Percentiles rank a stretch among this genome's conserved stretches.
Conservation (phyloP, 2,888 invertebrate species). For the Minunthozetes semirufus region DNA sequence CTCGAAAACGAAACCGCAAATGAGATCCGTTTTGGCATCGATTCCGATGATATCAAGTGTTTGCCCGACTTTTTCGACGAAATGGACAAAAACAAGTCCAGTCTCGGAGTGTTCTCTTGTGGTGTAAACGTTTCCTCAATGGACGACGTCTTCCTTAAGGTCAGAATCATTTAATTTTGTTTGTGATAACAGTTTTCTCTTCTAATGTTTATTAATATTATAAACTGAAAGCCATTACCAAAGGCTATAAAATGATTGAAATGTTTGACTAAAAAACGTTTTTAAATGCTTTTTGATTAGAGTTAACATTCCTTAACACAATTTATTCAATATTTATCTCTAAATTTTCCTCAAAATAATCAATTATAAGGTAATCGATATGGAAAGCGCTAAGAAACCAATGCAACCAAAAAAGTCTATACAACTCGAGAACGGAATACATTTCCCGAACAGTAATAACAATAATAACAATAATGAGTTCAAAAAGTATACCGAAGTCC, state of each 20-base stretch:
- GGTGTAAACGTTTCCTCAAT: slow-evolving; percentile 78
- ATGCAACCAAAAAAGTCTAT: neutral
- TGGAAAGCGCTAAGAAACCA: slow-evolving; percentile 3
- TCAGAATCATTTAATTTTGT: slow-evolving; percentile 45
- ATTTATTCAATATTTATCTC: too few species aligned
- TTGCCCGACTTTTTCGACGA: slow-evolving; percentile 59
- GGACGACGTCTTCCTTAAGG: slow-evolving; percentile 83
- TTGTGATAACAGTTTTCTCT: neutral
- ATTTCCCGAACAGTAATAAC: neutral
- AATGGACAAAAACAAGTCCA: slow-evolving; percentile 57
- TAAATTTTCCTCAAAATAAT: neutral
- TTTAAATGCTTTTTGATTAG: too few species aligned
- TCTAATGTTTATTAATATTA: neutral
- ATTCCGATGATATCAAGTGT: slow-evolving; percentile 54
- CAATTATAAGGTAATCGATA: slow-evolving; percentile 7
- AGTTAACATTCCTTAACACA: too few species aligned
- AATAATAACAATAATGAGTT: neutral
- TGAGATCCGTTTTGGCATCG: slow-evolving; percentile 51
- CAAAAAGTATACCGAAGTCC: neutral
- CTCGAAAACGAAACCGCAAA: slow-evolving; percentile 38
- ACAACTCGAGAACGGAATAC: neutral
- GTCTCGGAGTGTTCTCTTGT: slow-evolving; percentile 64
- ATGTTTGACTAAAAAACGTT: too few species aligned
- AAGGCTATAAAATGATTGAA: neutral
- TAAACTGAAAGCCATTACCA: neutral